Conservation (phyloP, 2,797 vertebrate species). For the Ctenopoma kingsleyae region DNA sequence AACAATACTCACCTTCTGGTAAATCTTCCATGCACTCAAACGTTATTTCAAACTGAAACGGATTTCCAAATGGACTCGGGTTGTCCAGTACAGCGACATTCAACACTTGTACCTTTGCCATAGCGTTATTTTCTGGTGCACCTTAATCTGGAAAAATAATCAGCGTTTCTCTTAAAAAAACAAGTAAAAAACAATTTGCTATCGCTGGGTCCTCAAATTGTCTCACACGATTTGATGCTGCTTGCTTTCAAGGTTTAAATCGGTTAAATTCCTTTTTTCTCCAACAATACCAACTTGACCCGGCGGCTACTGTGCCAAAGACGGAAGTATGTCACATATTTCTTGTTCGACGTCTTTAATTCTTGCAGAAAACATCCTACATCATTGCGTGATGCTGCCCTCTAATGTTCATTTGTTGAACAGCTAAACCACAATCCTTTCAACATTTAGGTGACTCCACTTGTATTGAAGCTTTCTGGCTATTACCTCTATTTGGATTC, state of each 20-base stretch:
- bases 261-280: slow-evolving; percentile 14
- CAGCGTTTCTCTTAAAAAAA: background rate
- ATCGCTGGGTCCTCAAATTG: background rate
- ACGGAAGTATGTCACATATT: slow-evolving; percentile 59
- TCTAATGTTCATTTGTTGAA: slow-evolving; percentile 9
- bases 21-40: slow-evolving; percentile 94
- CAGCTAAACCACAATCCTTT: too few species aligned
- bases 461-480: too few species aligned
- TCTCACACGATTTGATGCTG: too few species aligned
- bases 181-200: background rate
- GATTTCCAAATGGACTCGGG: slow-evolving; percentile 90
- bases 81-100: slow-evolving; percentile 90
- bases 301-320: background rate
- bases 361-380: background rate
- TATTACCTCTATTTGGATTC: too few species aligned
- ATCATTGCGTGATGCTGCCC: background rate
- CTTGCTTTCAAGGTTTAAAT: background rate
- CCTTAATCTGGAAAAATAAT: slow-evolving; percentile 5
- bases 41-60: slow-evolving; percentile 94
- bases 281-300: slow-evolving; percentile 20
- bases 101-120: slow-evolving; percentile 90
- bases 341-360: slow-evolving; percentile 29
- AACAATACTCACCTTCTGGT: slow-evolving; percentile 85
- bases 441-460: too few species aligned
- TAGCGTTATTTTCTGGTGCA: slow-evolving; percentile 41